These are phyloP conservation scores for Patella pellucida DNA, from an alignment of 2,888 invertebrate species.

Conservation along the genomic window DNA sequence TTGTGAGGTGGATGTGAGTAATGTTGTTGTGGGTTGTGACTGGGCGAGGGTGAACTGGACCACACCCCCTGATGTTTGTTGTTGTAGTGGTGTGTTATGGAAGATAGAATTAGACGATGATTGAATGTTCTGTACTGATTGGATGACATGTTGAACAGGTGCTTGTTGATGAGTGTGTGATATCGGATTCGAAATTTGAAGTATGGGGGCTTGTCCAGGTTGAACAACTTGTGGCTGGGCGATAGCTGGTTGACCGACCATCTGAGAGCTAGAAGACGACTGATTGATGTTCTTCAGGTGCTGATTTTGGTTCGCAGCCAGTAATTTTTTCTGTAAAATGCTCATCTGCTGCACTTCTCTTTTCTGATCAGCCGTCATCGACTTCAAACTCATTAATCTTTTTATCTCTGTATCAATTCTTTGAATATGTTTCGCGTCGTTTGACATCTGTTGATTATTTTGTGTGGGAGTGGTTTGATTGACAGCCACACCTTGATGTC, in stretches of 20 bases:
- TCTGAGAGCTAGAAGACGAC: conserved; percentile 25
- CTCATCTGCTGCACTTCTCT: conserved; percentile 77
- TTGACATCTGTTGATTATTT: conserved; percentile 44
- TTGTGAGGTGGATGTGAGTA: conserved; percentile 17
- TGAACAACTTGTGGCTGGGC: conserved; percentile 33
- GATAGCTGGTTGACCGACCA: conserved; percentile 36
- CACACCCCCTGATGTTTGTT: conserved; percentile 19
- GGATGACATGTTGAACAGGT: conserved; percentile 20
- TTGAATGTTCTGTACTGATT: background rate
- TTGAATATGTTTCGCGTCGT: conserved; percentile 60
- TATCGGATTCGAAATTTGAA: conserved; percentile 22
- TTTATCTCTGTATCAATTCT: conserved; percentile 81
- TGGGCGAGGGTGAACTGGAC: conserved; percentile 23
- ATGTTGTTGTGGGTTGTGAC: conserved; percentile 7
- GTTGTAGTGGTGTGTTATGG: conserved; percentile 17
- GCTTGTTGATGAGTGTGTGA: conserved; percentile 12
- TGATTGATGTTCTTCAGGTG: conserved; percentile 26
- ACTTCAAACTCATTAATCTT: conserved; percentile 76
- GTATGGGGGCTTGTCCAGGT: conserved; percentile 13
- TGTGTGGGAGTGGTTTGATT: conserved; percentile 39
- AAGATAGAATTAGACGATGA: conserved; percentile 11
- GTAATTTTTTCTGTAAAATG: conserved; percentile 80
- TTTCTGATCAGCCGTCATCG: conserved; percentile 74
- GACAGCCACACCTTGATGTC: conserved; percentile 31
- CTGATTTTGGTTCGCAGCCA: conserved; percentile 81